These are phyloP conservation scores for Nothoprocta perdicaria DNA, from an alignment of 2,113 vertebrate genomes.

Conservation along the genomic window DNA sequence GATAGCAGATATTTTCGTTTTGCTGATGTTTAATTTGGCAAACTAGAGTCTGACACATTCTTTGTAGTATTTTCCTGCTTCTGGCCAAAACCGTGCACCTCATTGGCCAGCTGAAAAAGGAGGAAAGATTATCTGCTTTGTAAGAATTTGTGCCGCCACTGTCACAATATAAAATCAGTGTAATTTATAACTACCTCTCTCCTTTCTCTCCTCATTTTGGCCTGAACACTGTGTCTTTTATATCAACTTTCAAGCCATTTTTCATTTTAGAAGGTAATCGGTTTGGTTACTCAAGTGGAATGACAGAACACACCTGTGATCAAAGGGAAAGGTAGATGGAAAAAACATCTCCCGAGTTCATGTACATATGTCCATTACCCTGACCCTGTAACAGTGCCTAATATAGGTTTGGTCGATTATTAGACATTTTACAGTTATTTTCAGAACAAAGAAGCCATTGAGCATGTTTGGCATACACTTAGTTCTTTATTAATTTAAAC, in stretches of 20 bases:
- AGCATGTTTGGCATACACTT: conserved; percentile 2
- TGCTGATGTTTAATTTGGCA: conserved; percentile 9
- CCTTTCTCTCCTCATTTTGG: conserved; percentile 17
- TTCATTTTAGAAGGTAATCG: conserved; percentile 48
- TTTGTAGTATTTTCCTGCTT: background rate
- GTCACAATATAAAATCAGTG: background rate
- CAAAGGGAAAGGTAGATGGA: conserved; percentile 44
- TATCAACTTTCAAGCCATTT: conserved; percentile 57
- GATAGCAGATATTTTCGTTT: background rate
- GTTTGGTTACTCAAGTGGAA: conserved; percentile 57
- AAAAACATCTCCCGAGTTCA: conserved; percentile 2
- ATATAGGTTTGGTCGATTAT: conserved; percentile 46
- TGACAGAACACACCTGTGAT: conserved; percentile 62
- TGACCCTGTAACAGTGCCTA: conserved; percentile 33
- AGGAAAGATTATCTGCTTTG: conserved; percentile 33
- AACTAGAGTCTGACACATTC: background rate
- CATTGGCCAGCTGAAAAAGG: background rate
- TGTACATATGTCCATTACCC: background rate
- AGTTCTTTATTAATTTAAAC: conserved; percentile 47
- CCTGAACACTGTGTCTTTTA: conserved; percentile 25
- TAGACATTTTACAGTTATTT: conserved; percentile 43
- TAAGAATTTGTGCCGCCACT: background rate
- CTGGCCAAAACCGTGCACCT: background rate
- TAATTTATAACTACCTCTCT: conserved; percentile 58
- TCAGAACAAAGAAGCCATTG: conserved; percentile 57